Evolutionary conservation across 2,888 invertebrate species (phyloP), one percentile per base, ranked within the genome.

Genomic region (Electrophaes corylata): DNA sequence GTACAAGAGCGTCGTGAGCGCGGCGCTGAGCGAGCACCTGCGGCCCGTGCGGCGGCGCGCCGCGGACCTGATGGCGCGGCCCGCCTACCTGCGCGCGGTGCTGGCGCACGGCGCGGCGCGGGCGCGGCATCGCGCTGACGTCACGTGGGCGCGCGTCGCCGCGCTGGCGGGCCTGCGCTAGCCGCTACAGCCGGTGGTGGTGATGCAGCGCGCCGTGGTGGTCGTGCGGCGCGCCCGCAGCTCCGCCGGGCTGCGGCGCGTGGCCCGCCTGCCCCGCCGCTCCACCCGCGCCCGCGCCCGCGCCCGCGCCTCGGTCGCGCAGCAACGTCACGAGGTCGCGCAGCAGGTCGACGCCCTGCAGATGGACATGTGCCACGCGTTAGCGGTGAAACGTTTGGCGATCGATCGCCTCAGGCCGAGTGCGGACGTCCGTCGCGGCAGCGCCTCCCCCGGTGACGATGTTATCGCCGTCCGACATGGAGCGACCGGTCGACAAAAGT

Each of bases 141-240:
- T 75, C 18, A 95, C 95, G n/a, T 94, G 94, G 92, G 78, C 75
- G 23, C 94, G 94, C 75, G 95, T 95, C 6, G 93, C 91, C 64
- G 81, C 87, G 50, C 93, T 93, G 73, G 89, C 95, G 51, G 96
- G 96, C 1, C 65, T 88, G 19, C 86, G 55, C 65, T 51, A 65
- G 47, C 37, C 10, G 26, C 65, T 52, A 66, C 60, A 57, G 60
- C 14, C 63, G 61, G 52, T 60, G 63, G 41, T 64, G 68, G 59
- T 64, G 65, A 56, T 65, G 69, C 67, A 62, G 57, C 52, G 57
- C 46, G 31, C 53, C 45, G 1, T 46, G 60, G 47, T 56, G 52
- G 14, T 50, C 60, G 44, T 44, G 37, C 4, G 49, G 41, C 53
- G 67, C 26, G 8, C 8, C 44, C 54, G 67, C 14, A 69, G 60